These are phyloP conservation scores for Xiphophorus couchianus DNA, from an alignment of 2,113 vertebrate species.

Conservation along the genomic window DNA sequence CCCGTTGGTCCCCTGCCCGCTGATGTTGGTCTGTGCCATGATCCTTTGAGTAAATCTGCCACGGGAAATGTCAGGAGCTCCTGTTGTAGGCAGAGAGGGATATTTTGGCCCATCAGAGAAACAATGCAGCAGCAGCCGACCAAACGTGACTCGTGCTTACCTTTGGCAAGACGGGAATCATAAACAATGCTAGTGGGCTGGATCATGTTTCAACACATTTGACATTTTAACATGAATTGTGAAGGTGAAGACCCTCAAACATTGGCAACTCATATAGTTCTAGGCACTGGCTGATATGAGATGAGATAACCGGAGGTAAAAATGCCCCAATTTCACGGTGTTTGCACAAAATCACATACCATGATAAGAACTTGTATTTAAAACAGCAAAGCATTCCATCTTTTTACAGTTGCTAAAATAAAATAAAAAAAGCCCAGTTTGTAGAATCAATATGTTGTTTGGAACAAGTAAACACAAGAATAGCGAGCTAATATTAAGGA, in stretches of 20 bases:
- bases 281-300: not conserved
- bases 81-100: conserved; percentile 61
- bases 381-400: not conserved
- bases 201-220: conserved; percentile 33
- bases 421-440: not conserved
- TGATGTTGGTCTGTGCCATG: conserved; percentile 97
- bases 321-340: not conserved
- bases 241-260: conserved; percentile 10
- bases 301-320: not conserved
- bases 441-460: not conserved
- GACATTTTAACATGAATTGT: conserved; percentile 40
- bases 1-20: conserved; percentile 91
- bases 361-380: not conserved
- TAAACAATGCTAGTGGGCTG: conserved; percentile 36
- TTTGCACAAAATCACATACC: not conserved
- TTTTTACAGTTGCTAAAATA: not conserved
- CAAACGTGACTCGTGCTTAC: conserved; percentile 24
- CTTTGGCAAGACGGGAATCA: conserved; percentile 30
- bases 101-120: conserved; percentile 35
- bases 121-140: conserved; percentile 21
- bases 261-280: not conserved
- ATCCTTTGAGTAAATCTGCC: conserved; percentile 76
- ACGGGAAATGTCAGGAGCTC: conserved; percentile 75
- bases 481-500: not conserved
- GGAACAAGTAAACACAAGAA: not conserved